A percentile compares a stretch with the other conserved stretches of the same genome.
Conservation (phyloP, 2,113 vertebrate species). For the Phyllostomus hastatus region DNA sequence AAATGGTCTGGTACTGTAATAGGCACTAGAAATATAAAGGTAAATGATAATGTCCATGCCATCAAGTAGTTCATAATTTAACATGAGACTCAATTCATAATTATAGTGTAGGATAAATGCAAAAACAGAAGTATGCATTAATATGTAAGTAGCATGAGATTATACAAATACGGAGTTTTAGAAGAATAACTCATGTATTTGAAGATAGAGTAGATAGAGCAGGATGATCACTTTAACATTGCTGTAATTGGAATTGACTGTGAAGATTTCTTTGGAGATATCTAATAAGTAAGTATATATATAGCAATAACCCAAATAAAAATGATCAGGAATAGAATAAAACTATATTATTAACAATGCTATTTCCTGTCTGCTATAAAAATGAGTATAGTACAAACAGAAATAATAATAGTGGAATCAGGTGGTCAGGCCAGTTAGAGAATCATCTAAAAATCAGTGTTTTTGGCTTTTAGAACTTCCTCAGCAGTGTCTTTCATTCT, state of each 20-base stretch:
- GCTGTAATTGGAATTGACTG: not conserved
- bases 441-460: not conserved
- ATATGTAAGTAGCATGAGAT: not conserved
- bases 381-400: not conserved
- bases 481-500: not conserved
- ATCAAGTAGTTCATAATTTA: conserved; percentile 10
- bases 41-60: not conserved
- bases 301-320: not conserved
- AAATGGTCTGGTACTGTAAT: not conserved
- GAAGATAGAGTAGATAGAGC: not conserved
- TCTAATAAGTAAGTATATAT: not conserved
- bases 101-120: not conserved
- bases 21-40: not conserved
- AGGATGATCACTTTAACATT: not conserved
- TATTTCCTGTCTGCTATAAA: not conserved
- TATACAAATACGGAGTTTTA: not conserved
- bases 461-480: conserved; percentile 1
- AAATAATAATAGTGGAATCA: not conserved
- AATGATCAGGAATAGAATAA: not conserved
- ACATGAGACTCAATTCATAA: conserved; percentile 27
- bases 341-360: not conserved
- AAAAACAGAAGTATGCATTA: not conserved
- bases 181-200: not conserved
- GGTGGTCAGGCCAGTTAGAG: not conserved
- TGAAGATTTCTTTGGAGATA: not conserved